phyloP scores from a whole-genome alignment of 1,140 invertebrate species.

The Chrysopa pallens region DNA sequence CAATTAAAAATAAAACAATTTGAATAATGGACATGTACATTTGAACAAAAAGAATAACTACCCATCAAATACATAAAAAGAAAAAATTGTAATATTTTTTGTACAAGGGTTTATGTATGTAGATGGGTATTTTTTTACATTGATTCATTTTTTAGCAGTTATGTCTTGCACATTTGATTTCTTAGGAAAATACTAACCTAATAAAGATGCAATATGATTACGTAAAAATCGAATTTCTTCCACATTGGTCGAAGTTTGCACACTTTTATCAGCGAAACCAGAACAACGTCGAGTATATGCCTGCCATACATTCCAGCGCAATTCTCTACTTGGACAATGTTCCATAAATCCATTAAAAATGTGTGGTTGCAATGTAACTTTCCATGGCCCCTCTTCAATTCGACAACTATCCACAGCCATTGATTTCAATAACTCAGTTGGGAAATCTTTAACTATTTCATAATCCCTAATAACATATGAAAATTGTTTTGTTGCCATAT shows the following conservation, averaged over 20 bases:
- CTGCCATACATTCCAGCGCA: conserved; percentile 70
- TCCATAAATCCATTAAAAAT: conserved; percentile 58
- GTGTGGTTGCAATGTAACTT: conserved; percentile 49
- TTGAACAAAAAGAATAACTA: too few relatives aligned
- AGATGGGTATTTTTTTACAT: too few relatives aligned
- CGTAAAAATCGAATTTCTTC: conserved; percentile 58
- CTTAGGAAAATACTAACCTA: conserved; percentile 31
- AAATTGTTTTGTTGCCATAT: conserved; percentile 40
- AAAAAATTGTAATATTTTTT: too few relatives aligned
- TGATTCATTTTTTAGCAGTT: too few relatives aligned
- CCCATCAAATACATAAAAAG: too few relatives aligned
- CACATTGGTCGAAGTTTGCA: conserved; percentile 53
- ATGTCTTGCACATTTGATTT: too few relatives aligned
- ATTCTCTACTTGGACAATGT: conserved; percentile 56
- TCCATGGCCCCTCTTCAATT: conserved; percentile 57
- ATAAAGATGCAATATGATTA: conserved; percentile 45
- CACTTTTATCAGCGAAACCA: conserved; percentile 33
- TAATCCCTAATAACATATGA: conserved; percentile 45
- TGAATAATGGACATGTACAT: too few relatives aligned
- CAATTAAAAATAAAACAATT: too few relatives aligned
- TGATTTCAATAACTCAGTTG: conserved; percentile 41
- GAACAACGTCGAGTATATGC: conserved; percentile 54
- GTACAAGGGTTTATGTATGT: too few relatives aligned
- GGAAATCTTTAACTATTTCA: conserved; percentile 50
- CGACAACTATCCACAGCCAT: conserved; percentile 41